phyloP scores from a whole-genome alignment of 2,797 vertebrate species.

The Poecilia gillii region DNA sequence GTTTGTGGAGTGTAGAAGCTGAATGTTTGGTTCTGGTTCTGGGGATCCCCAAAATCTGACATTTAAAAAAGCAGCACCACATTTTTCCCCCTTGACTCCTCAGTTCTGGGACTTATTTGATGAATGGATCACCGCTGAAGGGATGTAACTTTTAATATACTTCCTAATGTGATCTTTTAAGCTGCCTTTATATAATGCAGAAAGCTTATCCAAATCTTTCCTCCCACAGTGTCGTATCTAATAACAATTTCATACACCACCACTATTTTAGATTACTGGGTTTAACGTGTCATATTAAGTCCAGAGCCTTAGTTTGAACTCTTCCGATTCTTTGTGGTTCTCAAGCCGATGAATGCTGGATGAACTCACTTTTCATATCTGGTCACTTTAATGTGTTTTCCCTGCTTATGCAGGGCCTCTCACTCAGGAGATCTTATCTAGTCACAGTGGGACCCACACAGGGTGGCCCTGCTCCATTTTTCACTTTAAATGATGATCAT shows the following conservation, averaged over 20 bases:
- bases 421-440: slow-evolving; percentile 13
- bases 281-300: slow-evolving; percentile 38
- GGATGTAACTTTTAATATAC: not conserved
- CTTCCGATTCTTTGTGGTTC: not conserved
- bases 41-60: not conserved
- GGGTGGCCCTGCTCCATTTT: slow-evolving; percentile 42
- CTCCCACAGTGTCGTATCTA: not conserved
- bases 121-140: not conserved
- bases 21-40: no score
- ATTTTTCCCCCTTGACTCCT: not conserved
- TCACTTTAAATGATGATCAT: slow-evolving; percentile 54
- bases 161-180: not conserved
- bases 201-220: not conserved
- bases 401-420: slow-evolving; percentile 17
- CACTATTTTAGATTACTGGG: slow-evolving; percentile 26
- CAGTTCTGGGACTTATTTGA: not conserved
- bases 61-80: not conserved
- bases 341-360: slow-evolving; percentile 3
- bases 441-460: slow-evolving; percentile 22
- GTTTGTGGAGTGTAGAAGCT: no score
- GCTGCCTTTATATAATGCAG: slow-evolving; percentile 1
- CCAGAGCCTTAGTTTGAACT: slow-evolving; percentile 46
- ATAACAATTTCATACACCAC: slow-evolving; percentile 7
- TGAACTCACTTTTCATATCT: slow-evolving; percentile 31
- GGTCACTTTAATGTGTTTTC: slow-evolving; percentile 17